Percentiles rank a stretch among this genome's conserved stretches.
These are phyloP conservation scores for Tenodera sinensis DNA, from an alignment of 2,888 invertebrate genomes.

Conservation along the genomic window DNA sequence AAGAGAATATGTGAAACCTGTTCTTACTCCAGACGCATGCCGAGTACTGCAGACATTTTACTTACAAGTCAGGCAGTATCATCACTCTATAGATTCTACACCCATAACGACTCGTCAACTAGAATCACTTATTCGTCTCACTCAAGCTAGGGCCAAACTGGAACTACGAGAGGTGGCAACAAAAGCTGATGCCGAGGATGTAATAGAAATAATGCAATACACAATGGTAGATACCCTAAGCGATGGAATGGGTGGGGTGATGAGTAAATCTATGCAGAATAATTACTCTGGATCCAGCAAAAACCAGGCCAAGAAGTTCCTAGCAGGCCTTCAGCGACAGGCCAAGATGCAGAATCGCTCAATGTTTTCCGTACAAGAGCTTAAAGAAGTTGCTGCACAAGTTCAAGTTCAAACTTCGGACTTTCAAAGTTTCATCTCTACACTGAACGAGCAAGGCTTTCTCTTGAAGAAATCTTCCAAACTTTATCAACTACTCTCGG, in stretches of 20 bases:
- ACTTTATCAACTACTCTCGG: slow-evolving; percentile 62
- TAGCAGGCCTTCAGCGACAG: slow-evolving; percentile 62
- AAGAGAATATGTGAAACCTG: slow-evolving; percentile 79
- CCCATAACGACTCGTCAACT: slow-evolving; percentile 86
- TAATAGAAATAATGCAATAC: slow-evolving; percentile 78
- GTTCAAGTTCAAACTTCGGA: slow-evolving; percentile 62
- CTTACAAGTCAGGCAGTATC: slow-evolving; percentile 66
- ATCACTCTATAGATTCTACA: slow-evolving; percentile 63
- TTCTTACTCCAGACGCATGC: slow-evolving; percentile 68
- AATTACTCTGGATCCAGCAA: slow-evolving; percentile 70
- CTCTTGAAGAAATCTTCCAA: slow-evolving; percentile 76
- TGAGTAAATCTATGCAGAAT: slow-evolving; percentile 59
- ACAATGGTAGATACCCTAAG: slow-evolving; percentile 74
- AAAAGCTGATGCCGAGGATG: slow-evolving; percentile 75
- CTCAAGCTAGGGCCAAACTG: slow-evolving; percentile 82
- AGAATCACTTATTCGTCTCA: slow-evolving; percentile 81
- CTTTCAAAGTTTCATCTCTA: slow-evolving; percentile 66
- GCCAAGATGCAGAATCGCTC: slow-evolving; percentile 64
- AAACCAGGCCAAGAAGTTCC: slow-evolving; percentile 67
- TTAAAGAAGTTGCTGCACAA: slow-evolving; percentile 66
- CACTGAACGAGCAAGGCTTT: slow-evolving; percentile 81
- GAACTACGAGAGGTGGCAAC: slow-evolving; percentile 79
- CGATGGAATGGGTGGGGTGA: slow-evolving; percentile 64
- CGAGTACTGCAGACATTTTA: slow-evolving; percentile 73
- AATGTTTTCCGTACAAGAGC: slow-evolving; percentile 70